These are phyloP conservation scores for Acanthornis magna DNA, from an alignment of 2,797 vertebrate genomes.

Conservation along the genomic window DNA sequence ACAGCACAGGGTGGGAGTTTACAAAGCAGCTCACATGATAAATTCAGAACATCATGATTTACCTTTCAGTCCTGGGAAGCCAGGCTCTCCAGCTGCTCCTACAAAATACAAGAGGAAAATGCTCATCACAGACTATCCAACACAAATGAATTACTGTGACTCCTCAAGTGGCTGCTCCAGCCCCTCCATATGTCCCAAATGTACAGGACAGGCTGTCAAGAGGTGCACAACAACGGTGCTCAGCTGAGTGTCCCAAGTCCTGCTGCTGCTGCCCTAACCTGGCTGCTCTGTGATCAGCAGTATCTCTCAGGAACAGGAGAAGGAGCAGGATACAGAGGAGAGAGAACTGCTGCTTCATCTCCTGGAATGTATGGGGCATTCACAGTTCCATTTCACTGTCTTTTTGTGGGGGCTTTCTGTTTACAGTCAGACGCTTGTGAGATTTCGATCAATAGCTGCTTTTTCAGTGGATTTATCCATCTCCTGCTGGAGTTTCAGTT, in stretches of 20 bases:
- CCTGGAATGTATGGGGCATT: neutral
- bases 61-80: conserved; percentile 7
- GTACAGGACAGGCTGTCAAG: neutral
- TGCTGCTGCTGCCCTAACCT: neutral
- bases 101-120: neutral
- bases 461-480: too few relatives aligned
- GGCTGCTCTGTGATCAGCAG: neutral
- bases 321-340: neutral
- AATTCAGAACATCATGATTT: neutral
- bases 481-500: too few relatives aligned
- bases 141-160: neutral
- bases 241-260: neutral
- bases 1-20: neutral
- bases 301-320: neutral
- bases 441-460: too few relatives aligned
- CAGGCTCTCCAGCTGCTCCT: conserved; percentile 19
- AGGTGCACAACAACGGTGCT: neutral
- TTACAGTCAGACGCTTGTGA: neutral
- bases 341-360: neutral
- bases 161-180: neutral
- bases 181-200: neutral
- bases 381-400: neutral
- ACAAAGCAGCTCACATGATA: neutral
- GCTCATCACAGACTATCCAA: neutral
- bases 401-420: neutral